phyloP scores from a whole-genome alignment of 2,888 invertebrate species.

The Lordiphosa fenestrarum region DNA sequence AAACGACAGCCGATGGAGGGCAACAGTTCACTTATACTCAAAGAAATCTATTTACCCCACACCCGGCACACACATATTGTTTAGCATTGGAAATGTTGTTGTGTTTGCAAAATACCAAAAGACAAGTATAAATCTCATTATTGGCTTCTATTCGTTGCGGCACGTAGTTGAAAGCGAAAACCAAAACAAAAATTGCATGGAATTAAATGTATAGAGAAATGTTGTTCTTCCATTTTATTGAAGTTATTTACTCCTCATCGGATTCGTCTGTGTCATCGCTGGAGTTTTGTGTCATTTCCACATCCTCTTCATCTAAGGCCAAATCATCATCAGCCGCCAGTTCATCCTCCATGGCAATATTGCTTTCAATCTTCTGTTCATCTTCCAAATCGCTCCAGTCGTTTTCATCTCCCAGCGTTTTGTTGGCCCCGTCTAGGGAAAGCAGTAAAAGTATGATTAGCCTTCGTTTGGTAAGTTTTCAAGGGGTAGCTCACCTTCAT shows the following conservation, averaged over 20 bases:
- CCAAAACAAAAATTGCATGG: slow-evolving; percentile 37
- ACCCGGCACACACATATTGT: slow-evolving; percentile 30
- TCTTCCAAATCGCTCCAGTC: slow-evolving; percentile 60
- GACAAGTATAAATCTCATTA: slow-evolving; percentile 36
- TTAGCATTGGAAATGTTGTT: slow-evolving; percentile 25
- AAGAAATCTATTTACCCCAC: slow-evolving; percentile 6
- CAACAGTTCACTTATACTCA: slow-evolving; percentile 12
- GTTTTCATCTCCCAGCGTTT: slow-evolving; percentile 47
- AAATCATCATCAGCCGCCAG: slow-evolving; percentile 59
- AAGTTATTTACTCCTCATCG: slow-evolving; percentile 11
- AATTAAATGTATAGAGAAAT: slow-evolving; percentile 43
- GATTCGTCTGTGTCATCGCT: slow-evolving; percentile 40
- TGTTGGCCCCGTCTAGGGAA: slow-evolving; percentile 17
- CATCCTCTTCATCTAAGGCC: slow-evolving; percentile 56
- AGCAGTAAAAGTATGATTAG: too few relatives aligned
- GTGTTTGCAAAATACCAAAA: slow-evolving; percentile 29
- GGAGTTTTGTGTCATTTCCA: slow-evolving; percentile 39
- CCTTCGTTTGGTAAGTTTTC: too few relatives aligned
- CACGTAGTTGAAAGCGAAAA: slow-evolving; percentile 53
- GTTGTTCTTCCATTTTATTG: slow-evolving; percentile 23
- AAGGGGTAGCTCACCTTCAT: slow-evolving; percentile 54
- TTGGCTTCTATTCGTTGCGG: slow-evolving; percentile 55
- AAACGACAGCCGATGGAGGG: slow-evolving; percentile 26
- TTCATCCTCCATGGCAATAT: slow-evolving; percentile 27
- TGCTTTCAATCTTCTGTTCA: slow-evolving; percentile 14